Evolutionary conservation across 1,140 invertebrate genomes (phyloP), one percentile per base, ranked within the genome.

Genomic region (Camponotus vicinus): DNA sequence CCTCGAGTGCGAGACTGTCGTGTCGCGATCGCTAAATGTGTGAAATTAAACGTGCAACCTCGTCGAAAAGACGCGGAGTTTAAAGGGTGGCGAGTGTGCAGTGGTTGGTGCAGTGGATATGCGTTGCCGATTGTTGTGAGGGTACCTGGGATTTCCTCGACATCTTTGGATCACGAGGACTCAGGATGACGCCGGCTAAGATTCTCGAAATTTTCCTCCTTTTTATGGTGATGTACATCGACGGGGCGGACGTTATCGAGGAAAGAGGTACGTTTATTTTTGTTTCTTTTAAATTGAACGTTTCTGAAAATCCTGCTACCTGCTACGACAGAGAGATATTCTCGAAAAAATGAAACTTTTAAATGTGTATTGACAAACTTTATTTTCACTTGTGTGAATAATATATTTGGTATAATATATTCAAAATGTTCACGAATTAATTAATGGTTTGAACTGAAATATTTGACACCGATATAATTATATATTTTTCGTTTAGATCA

Each of bases 221-320:
- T 42, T 79, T 93, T 40, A 57, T 93, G 63, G n/a, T 93, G 69
- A 87, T 86, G 64, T 88, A 87, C 73, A 85, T 87, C 80, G 82
- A 83, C 69, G 71, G 70, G 11, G 86, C 93, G 3, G 92, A 94
- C 45, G 93, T 94, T 85, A 95, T 92, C 75, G 95, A 95, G 63
- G 94, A 95, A 93, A 93, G 94, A 95, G 94, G 94, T 95, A 27
- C 67, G 92, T 78, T 27, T 8, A 7, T 13, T 2, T 61, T 59
- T 37, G 71, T 77, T 32, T 64, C 49, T 76, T 52, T 52, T 64
- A 3, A n/a, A n/a, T 34, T 7, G 5, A 9, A 15, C 3, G 11
- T 34, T 11, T 2, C 15, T 78, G 32, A 52, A 13, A 55, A 32
- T 37, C 27, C 59, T 57, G 37, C n/a, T 57, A 9, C 21, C 5